Evolutionary conservation across 2,888 invertebrate species (phyloP).

Genomic region (Plagiodera versicolora): DNA sequence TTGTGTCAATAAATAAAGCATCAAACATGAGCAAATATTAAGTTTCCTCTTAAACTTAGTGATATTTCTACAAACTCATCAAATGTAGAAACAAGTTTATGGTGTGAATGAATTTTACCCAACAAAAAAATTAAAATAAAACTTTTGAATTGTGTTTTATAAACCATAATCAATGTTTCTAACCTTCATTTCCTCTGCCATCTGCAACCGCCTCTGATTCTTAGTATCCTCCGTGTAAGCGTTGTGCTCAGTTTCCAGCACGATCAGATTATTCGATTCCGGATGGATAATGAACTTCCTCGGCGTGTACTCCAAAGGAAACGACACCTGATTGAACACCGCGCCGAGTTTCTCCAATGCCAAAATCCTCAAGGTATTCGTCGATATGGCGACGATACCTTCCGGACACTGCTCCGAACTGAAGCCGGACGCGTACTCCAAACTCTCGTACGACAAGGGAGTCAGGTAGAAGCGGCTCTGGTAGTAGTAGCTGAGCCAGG

Average conservation of each 20-base stretch:
- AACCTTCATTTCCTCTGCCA: constrained; percentile 94
- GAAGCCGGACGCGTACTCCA: constrained; percentile 98
- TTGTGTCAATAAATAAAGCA: no score
- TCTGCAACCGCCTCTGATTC: constrained; percentile 84
- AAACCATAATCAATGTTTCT: neutral
- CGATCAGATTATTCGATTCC: constrained; percentile 85
- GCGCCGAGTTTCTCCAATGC: constrained; percentile 97
- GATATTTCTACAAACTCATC: no score
- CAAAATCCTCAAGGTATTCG: constrained; percentile 94
- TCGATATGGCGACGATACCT: constrained; percentile 98
- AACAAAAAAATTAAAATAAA: no score
- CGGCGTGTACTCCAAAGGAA: constrained; percentile 94
- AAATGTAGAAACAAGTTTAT: no score
- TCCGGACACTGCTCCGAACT: constrained; percentile 97
- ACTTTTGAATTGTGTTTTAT: no score
- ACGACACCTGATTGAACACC: constrained; percentile 95
- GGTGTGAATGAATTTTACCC: no score
- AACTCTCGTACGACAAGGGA: constrained; percentile 91
- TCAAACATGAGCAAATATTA: no score
- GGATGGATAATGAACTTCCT: constrained; percentile 91
- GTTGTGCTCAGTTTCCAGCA: constrained; percentile 97
- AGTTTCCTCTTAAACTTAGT: no score
- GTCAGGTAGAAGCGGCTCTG: constrained; percentile 96
- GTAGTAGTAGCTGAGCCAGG: constrained; percentile 98
- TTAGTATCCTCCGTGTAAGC: constrained; percentile 98